phyloP scores from a whole-genome alignment of 1,140 invertebrate species.

The Meloidogyne floridensis region DNA sequence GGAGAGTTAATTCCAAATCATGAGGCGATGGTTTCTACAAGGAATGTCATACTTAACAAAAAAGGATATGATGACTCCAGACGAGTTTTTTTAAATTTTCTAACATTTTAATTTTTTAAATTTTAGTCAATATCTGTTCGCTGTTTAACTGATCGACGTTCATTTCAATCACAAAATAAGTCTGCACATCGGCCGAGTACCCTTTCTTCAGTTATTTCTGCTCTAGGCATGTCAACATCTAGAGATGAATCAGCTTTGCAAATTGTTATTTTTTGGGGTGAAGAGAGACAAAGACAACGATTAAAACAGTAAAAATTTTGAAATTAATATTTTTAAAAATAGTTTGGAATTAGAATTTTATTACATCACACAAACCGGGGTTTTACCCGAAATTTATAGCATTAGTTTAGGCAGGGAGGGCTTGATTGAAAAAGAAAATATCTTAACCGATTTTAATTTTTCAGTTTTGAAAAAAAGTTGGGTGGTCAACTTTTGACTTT shows the following conservation, averaged over 20 bases:
- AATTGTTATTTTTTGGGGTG: constrained; percentile 27
- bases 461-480: constrained; percentile 14
- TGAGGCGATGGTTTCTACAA: constrained; percentile 15
- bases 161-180: not conserved
- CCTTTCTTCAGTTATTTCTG: constrained; percentile 14
- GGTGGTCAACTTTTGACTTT: constrained; percentile 11
- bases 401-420: too few relatives aligned
- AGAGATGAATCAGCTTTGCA: constrained; percentile 6
- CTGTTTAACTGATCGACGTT: constrained; percentile 11
- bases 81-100: not conserved
- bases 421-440: not conserved
- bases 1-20: not conserved
- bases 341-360: too few relatives aligned
- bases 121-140: constrained; percentile 13
- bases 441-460: not conserved
- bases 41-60: constrained; percentile 8
- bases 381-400: too few relatives aligned
- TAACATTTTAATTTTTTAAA: not conserved
- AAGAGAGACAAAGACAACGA: constrained; percentile 24
- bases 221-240: constrained; percentile 1
- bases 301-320: constrained; percentile 12
- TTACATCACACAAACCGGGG: too few relatives aligned
- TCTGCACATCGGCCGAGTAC: not conserved
- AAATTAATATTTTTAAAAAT: not conserved
- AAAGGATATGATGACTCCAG: not conserved